Evolutionary conservation across 2,797 vertebrate genomes (phyloP).

Genomic region (Anguilla pacifica): DNA sequence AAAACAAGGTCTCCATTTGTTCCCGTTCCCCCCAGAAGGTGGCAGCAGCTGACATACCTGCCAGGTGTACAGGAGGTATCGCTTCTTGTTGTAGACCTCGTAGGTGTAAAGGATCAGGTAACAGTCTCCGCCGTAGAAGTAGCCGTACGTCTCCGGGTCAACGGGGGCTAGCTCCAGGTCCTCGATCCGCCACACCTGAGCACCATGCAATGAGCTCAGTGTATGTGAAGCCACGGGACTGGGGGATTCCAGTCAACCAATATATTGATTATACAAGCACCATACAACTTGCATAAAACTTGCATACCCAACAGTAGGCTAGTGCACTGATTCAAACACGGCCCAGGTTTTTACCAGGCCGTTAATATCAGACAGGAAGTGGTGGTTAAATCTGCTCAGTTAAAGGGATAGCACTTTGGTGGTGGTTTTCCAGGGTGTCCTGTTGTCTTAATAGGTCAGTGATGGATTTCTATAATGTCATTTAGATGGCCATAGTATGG

Average conservation of each 20-base stretch:
- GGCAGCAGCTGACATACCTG: slow-evolving; percentile 70
- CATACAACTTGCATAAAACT: no score
- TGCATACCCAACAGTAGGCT: no score
- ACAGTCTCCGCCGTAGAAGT: slow-evolving; percentile 90
- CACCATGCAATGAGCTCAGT: neutral
- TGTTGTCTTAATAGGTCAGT: neutral
- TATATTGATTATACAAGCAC: no score
- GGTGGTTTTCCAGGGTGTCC: neutral
- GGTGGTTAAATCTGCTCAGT: neutral
- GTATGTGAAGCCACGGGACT: neutral
- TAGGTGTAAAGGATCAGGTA: slow-evolving; percentile 89
- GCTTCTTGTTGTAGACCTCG: slow-evolving; percentile 66
- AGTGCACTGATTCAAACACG: no score
- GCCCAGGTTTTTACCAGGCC: neutral
- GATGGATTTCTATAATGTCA: neutral
- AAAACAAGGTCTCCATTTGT: neutral
- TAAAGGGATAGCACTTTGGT: neutral
- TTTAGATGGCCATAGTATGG: neutral
- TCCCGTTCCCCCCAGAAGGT: neutral
- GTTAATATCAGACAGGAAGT: neutral
- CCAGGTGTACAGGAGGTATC: slow-evolving; percentile 87
- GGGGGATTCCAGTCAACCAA: neutral
- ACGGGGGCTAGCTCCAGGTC: slow-evolving; percentile 82
- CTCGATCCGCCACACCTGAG: slow-evolving; percentile 87
- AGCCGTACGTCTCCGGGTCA: slow-evolving; percentile 71